Conservation (phyloP, 2,888 invertebrate species). For the Agriopis leucophaearia region DNA sequence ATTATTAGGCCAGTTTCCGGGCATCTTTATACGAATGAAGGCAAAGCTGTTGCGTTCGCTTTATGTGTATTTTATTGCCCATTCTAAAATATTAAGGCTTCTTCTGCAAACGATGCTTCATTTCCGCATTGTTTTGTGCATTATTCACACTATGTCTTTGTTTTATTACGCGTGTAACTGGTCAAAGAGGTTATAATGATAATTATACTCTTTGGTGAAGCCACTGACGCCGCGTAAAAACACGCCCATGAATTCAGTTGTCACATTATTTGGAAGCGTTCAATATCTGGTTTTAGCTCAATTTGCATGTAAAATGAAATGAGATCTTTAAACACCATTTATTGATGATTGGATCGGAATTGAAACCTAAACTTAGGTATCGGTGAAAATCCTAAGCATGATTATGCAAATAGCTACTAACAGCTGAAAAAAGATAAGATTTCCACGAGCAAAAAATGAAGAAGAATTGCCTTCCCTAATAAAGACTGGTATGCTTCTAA, state of each 20-base stretch:
- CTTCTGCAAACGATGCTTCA: constrained; percentile 6
- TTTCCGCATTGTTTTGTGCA: constrained; percentile 21
- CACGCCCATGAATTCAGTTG: no score
- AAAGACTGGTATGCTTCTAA: constrained; percentile 15
- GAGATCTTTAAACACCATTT: no score
- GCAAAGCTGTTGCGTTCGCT: constrained; percentile 23
- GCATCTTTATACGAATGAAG: constrained; percentile 25
- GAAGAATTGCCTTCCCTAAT: constrained; percentile 19
- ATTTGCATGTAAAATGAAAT: no score
- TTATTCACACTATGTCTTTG: constrained; percentile 26
- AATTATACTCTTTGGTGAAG: neutral
- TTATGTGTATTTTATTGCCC: constrained; percentile 32
- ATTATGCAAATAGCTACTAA: constrained; percentile 1
- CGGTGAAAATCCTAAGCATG: neutral
- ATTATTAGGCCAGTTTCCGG: constrained; percentile 34
- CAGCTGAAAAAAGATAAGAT: constrained; percentile 13
- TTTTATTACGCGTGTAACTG: neutral
- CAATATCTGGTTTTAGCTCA: no score
- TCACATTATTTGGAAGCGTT: no score
- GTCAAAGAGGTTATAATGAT: neutral
- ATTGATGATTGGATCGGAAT: neutral
- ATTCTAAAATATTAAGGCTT: constrained; percentile 30
- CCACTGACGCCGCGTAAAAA: no score
- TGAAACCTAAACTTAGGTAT: neutral
- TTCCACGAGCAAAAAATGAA: constrained; percentile 12